These are phyloP conservation scores for Sebastes vulpes DNA, from an alignment of 2,797 vertebrate species.

Conservation along the genomic window DNA sequence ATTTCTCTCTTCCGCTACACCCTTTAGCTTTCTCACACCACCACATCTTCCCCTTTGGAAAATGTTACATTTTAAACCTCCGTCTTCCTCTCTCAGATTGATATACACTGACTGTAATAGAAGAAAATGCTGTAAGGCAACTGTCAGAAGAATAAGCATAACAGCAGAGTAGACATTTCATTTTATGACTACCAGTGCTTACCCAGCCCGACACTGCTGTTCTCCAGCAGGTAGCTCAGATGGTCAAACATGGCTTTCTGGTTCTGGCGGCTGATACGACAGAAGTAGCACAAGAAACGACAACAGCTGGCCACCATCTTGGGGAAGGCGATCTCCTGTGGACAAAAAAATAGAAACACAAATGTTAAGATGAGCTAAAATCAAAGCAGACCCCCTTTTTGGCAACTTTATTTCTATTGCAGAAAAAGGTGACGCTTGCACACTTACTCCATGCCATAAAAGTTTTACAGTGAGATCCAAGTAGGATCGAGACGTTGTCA, in stretches of 20 bases:
- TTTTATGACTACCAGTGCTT: background rate
- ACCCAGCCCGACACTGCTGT: slow-evolving; percentile 98
- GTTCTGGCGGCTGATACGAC: slow-evolving; percentile 98
- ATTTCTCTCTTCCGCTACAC: background rate
- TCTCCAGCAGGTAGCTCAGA: slow-evolving; percentile 96
- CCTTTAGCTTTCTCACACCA: background rate
- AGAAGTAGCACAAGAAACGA: slow-evolving; percentile 98
- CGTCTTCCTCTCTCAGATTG: background rate
- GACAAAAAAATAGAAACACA: background rate
- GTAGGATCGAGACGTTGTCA: too few relatives aligned
- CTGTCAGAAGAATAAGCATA: background rate
- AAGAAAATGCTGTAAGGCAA: background rate
- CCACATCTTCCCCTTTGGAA: background rate
- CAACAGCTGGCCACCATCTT: slow-evolving; percentile 99
- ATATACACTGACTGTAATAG: background rate
- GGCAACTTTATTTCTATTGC: background rate
- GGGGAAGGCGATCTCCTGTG: slow-evolving; percentile 93
- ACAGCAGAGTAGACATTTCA: background rate
- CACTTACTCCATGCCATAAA: background rate
- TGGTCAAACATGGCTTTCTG: slow-evolving; percentile 99
- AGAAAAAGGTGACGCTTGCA: too few relatives aligned
- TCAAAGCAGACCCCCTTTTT: background rate
- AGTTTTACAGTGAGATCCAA: background rate
- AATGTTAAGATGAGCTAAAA: background rate
- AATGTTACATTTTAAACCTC: background rate